These are phyloP conservation scores for Iphiclides podalirius DNA, from an alignment of 2,888 invertebrate species.

Conservation along the genomic window DNA sequence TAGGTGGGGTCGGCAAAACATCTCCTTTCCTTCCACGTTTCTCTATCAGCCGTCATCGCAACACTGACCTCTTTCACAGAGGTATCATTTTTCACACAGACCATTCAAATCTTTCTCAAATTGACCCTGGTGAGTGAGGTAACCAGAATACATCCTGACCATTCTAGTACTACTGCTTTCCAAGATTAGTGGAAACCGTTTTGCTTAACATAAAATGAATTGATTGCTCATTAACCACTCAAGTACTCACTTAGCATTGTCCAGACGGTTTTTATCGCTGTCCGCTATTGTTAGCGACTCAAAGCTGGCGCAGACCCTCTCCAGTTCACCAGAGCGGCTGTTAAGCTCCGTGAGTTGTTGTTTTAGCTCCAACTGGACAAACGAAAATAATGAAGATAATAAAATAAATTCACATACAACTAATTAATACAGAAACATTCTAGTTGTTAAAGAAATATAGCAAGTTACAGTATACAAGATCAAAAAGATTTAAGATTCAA, in stretches of 20 bases:
- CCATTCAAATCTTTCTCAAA: too few species aligned
- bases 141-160: too few species aligned
- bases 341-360: conserved; percentile 46
- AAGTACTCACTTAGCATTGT: conserved; percentile 54
- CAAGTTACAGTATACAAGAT: not conserved
- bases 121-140: too few species aligned
- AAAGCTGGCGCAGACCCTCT: conserved; percentile 49
- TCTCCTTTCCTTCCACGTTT: too few species aligned
- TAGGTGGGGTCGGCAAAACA: too few species aligned
- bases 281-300: conserved; percentile 55
- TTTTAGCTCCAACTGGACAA: conserved; percentile 48
- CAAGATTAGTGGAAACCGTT: too few species aligned
- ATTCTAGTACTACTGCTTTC: too few species aligned
- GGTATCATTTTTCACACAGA: too few species aligned
- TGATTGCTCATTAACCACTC: too few species aligned
- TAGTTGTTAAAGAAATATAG: not conserved
- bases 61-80: too few species aligned
- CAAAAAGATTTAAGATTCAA: not conserved
- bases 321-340: conserved; percentile 43
- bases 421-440: not conserved
- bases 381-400: not conserved
- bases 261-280: conserved; percentile 53
- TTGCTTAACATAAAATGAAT: too few species aligned
- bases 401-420: not conserved
- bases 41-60: too few species aligned